Conservation (phyloP, 2,113 vertebrate species). For the Muscicapa adusta region DNA sequence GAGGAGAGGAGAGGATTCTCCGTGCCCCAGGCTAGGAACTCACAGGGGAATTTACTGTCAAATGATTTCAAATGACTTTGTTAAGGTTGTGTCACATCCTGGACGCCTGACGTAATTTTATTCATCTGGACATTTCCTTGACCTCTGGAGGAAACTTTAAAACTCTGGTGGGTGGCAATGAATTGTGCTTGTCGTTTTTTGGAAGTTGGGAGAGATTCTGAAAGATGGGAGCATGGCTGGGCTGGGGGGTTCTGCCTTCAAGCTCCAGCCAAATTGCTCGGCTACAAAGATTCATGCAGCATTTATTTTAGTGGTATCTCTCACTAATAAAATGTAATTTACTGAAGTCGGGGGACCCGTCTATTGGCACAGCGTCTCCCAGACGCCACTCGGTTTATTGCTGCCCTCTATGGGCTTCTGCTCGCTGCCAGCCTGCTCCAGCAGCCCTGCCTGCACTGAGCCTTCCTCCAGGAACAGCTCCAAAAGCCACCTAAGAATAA, state of each 20-base stretch:
- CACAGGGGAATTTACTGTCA: conserved; percentile 74
- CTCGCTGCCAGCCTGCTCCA: conserved; percentile 22
- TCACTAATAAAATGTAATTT: conserved; percentile 1
- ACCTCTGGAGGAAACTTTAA: conserved; percentile 66
- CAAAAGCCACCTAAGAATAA: conserved; percentile 66
- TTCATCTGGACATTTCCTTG: conserved; percentile 71
- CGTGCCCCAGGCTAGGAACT: conserved; percentile 69
- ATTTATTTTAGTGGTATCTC: not conserved
- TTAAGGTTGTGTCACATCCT: conserved; percentile 74
- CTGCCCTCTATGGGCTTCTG: conserved; percentile 73
- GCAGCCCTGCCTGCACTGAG: conserved; percentile 9
- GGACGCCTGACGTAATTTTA: conserved; percentile 74
- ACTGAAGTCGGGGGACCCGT: not conserved
- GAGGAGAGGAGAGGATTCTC: conserved; percentile 51
- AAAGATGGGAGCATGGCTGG: not conserved
- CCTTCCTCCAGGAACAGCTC: conserved; percentile 57
- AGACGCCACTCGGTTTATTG: conserved; percentile 17
- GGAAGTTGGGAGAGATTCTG: not conserved
- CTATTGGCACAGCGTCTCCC: not conserved
- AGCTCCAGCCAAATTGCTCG: not conserved
- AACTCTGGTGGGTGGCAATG: conserved; percentile 43
- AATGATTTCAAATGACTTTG: conserved; percentile 78
- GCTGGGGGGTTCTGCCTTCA: not conserved
- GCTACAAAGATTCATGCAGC: not conserved
- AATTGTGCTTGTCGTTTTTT: not conserved